A percentile compares a stretch with the other conserved stretches of the same genome.
phyloP scores from a whole-genome alignment of 1,140 invertebrate species.

The Colletes gigas region DNA sequence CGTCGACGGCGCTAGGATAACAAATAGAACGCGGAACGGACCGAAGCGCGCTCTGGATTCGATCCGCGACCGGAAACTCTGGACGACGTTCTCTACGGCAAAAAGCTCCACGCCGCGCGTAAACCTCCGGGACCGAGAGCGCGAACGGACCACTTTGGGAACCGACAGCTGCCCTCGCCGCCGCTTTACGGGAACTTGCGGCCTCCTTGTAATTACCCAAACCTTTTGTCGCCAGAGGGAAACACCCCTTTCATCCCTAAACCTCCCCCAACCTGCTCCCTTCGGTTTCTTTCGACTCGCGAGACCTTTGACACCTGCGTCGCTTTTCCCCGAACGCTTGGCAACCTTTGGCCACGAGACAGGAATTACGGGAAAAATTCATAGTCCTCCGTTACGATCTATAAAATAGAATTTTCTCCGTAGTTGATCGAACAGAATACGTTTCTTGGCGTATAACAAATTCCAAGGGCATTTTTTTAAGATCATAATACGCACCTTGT shows the following conservation, averaged over 20 bases:
- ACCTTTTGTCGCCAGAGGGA: constrained; percentile 62
- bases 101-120: constrained; percentile 60
- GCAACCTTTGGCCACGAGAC: neutral
- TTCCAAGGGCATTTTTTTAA: too few species aligned
- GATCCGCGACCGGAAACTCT: constrained; percentile 66
- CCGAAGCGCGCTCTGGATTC: constrained; percentile 55
- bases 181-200: constrained; percentile 60
- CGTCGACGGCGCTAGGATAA: constrained; percentile 44
- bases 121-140: constrained; percentile 39
- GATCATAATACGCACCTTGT: too few species aligned
- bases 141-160: constrained; percentile 66
- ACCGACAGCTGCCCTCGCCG: constrained; percentile 71
- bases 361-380: neutral
- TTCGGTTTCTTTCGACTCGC: constrained; percentile 15
- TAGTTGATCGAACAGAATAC: too few species aligned
- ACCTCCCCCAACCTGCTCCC: neutral
- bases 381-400: too few species aligned
- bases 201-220: constrained; percentile 72
- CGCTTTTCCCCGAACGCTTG: neutral
- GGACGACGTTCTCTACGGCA: constrained; percentile 55
- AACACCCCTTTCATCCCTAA: constrained; percentile 25
- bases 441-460: too few species aligned
- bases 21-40: constrained; percentile 53
- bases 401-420: too few species aligned
- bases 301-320: constrained; percentile 5